Evolutionary conservation across 2,113 vertebrate species (phyloP).

Genomic region (Hipposideros armiger): DNA sequence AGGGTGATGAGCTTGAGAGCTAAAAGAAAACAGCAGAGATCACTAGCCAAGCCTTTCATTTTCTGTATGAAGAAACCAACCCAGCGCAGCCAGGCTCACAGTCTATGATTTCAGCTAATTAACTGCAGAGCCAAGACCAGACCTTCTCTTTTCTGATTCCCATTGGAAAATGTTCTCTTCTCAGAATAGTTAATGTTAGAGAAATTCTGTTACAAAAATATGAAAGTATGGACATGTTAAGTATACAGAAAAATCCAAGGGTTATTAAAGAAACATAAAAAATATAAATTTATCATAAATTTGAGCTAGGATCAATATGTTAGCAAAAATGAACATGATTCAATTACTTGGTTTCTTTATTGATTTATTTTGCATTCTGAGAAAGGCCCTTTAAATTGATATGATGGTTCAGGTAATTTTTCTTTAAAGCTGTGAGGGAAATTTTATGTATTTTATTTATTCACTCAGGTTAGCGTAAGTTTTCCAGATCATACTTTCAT

Average conservation of each 20-base stretch:
- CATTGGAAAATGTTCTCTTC: background rate
- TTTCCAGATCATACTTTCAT: background rate
- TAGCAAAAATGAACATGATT: background rate
- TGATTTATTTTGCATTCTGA: background rate
- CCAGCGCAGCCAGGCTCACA: background rate
- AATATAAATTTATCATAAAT: background rate
- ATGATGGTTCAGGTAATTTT: background rate
- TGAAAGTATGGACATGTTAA: conserved; percentile 4
- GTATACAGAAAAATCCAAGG: conserved; percentile 27
- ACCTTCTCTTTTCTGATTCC: conserved; percentile 54
- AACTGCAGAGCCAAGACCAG: background rate
- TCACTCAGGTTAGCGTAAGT: background rate
- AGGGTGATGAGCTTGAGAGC: background rate
- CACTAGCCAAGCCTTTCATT: conserved; percentile 25
- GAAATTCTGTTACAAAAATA: conserved; percentile 10
- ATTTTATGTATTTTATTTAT: conserved; percentile 46
- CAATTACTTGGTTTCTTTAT: conserved; percentile 18
- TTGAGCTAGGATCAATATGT: conserved; percentile 12
- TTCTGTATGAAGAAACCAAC: conserved; percentile 20
- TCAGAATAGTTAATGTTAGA: background rate
- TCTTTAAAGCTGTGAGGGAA: background rate
- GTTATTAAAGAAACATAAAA: conserved; percentile 23
- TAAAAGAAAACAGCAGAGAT: conserved; percentile 33
- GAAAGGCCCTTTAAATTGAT: background rate
- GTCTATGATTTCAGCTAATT: background rate